Percentiles rank a stretch among this genome's conserved stretches.
These are phyloP conservation scores for Pluvialis apricaria DNA, from an alignment of 2,113 vertebrate genomes.

Conservation along the genomic window DNA sequence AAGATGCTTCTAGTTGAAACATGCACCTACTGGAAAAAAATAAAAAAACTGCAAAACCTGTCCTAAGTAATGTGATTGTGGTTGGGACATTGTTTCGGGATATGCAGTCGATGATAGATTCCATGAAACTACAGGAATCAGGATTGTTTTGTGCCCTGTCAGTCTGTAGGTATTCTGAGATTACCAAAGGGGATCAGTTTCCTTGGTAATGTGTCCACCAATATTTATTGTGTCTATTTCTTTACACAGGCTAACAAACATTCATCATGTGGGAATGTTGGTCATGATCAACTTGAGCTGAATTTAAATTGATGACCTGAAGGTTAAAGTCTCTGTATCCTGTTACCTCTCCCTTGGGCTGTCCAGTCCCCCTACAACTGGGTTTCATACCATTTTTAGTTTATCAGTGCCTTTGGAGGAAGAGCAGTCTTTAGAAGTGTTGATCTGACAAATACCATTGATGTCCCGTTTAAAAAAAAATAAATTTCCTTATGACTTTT, in stretches of 20 bases:
- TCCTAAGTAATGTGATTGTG: background rate
- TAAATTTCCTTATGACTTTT: background rate
- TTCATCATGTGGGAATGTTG: constrained; percentile 43
- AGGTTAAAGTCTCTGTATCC: constrained; percentile 52
- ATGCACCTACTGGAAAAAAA: background rate
- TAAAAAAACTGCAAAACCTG: background rate
- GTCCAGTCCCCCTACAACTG: background rate
- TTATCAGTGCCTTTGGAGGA: background rate
- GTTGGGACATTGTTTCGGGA: background rate
- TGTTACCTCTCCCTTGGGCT: constrained; percentile 9
- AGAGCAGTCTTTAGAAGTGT: background rate
- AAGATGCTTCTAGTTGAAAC: background rate
- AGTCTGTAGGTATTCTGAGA: constrained; percentile 30
- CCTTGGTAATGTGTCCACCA: constrained; percentile 62
- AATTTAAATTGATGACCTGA: constrained; percentile 51
- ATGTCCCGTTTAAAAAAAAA: background rate
- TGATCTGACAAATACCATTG: background rate
- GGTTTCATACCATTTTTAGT: background rate
- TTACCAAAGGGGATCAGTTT: constrained; percentile 56
- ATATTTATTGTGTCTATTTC: constrained; percentile 56
- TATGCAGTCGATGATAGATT: background rate
- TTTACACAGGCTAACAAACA: constrained; percentile 57
- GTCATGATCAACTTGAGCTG: constrained; percentile 47
- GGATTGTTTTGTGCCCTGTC: background rate
- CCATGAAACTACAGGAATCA: background rate